These are phyloP conservation scores for Neofelis nebulosa DNA, from an alignment of 2,113 vertebrate species.

Conservation along the genomic window DNA sequence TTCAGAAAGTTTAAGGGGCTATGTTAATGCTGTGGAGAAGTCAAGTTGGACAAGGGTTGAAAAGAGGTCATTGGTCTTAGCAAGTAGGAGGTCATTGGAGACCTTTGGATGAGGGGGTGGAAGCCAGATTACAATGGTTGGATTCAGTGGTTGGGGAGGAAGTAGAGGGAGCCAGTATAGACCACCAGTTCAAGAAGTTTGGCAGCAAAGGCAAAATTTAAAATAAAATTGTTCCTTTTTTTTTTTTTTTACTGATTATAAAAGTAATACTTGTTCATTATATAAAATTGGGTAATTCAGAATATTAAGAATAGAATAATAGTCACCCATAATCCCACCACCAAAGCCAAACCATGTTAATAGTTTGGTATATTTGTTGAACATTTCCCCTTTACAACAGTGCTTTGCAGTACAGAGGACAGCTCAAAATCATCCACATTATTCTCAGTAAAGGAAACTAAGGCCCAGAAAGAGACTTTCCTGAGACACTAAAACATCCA, in stretches of 20 bases:
- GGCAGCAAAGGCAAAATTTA: constrained; percentile 46
- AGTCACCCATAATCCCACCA: not conserved
- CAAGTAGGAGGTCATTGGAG: not conserved
- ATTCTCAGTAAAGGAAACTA: not conserved
- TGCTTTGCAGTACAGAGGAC: not conserved
- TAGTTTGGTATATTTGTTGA: not conserved
- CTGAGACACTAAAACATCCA: not conserved
- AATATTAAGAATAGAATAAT: not conserved
- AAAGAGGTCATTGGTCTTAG: constrained; percentile 26
- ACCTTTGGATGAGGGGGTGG: not conserved
- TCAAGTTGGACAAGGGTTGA: constrained; percentile 14
- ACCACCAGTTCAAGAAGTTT: constrained; percentile 31
- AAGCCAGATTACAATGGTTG: constrained; percentile 16
- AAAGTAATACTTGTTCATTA: constrained; percentile 11
- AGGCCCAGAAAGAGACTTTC: not conserved
- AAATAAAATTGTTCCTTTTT: constrained; percentile 2
- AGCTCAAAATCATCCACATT: not conserved
- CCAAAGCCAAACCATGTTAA: not conserved
- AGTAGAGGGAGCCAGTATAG: not conserved
- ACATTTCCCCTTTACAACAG: not conserved
- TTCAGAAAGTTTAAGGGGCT: constrained; percentile 44
- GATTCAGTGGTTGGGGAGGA: not conserved
- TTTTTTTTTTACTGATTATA: not conserved
- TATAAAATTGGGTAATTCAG: not conserved
- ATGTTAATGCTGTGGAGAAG: not conserved